These are phyloP conservation scores for Psilopsiagon aymara DNA, from an alignment of 2,113 vertebrate species.

Conservation along the genomic window DNA sequence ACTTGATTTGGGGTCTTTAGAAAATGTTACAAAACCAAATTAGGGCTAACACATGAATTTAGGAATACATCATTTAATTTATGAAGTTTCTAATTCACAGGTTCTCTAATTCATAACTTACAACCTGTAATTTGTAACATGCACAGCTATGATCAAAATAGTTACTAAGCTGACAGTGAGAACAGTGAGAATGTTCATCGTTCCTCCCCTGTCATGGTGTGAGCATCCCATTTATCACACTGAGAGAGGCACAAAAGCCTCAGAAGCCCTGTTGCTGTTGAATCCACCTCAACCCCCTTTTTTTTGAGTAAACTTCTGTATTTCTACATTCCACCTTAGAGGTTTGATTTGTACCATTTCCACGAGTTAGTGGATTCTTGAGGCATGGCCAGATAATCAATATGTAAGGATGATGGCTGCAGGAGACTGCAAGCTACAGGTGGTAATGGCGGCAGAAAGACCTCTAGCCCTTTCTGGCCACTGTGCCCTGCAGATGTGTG, in stretches of 20 bases:
- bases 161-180: neutral
- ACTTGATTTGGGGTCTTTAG: neutral
- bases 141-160: neutral
- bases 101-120: neutral
- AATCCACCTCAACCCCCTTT: neutral
- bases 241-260: neutral
- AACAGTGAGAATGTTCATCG: neutral
- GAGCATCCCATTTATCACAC: neutral
- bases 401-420: neutral
- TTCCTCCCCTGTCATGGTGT: fast-evolving
- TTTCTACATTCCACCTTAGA: neutral
- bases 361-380: neutral
- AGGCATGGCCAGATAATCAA: neutral
- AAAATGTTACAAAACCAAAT: neutral
- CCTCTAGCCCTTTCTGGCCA: neutral
- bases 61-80: neutral
- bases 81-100: neutral
- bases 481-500: fast-evolving
- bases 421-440: neutral
- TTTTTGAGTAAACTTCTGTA: neutral
- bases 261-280: neutral
- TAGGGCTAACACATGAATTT: neutral
- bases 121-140: neutral
- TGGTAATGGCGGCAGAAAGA: neutral
- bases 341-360: neutral